Evolutionary conservation across 2,888 invertebrate species (phyloP), one percentile per base, ranked within the genome.

Genomic region (Horisme vitalbata): DNA sequence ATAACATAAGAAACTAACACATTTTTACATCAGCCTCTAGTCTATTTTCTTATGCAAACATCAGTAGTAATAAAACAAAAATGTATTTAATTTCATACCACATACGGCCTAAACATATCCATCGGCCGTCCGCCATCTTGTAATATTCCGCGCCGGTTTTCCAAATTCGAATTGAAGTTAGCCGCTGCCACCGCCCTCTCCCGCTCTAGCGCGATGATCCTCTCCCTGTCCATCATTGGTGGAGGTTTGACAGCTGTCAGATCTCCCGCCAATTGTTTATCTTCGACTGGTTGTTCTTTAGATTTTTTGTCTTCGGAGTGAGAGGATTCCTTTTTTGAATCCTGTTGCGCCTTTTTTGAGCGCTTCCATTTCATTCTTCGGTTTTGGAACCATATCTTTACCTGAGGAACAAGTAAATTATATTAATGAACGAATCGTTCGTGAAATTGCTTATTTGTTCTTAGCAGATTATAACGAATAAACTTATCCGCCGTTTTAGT

Each of bases 341-440:
- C 97, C 60, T 96, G 96, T 75, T 97, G 97, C 0, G 97, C 97
- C 71, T 98, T 98, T 91, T 98, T 98, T 57, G 97, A 98, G 7
- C 99, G 91, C 79, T 99, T 99, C 98, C 98, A 98, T 79, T 99
- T 99, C 99, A 99, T 99, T 65, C 99, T 93, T 35, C 99, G 92
- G 81, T 99, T 99, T 92, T 99, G 99, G 84, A 99, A 99, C 99
- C 98, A 98, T 68, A 98, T 98, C 92, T 98, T 98, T 54, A 98
- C 98, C 96, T 98, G 92, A 6, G 15, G 41, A n/a, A 51, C 60
- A 70, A 35, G 1, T 14, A 33, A 41, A 33, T n/a, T 4, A 20
- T 1, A 4, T 35, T 5, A 15, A 21, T 20, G 13, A 12, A 18
- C 8, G 4, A 1, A 3, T n/a, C n/a, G n/a, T n/a, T n/a, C n/a